A percentile compares a stretch with the other conserved stretches of the same genome.
Evolutionary conservation across 2,797 vertebrate genomes (phyloP).

Genomic region (Dallia pectoralis): DNA sequence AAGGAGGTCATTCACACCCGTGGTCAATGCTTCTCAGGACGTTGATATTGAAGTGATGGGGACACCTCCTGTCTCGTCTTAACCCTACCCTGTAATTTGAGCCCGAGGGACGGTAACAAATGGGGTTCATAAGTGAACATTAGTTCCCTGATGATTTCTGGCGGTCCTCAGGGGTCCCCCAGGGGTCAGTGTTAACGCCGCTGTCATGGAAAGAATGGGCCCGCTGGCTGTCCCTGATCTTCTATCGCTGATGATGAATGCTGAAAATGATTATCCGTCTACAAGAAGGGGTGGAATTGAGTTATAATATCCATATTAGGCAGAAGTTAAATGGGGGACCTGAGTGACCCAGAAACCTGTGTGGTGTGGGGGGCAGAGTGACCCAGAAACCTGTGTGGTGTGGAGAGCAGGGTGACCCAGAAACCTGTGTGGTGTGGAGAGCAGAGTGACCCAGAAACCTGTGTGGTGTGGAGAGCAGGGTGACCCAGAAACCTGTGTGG

Average conservation of each 20-base stretch:
- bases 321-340: neutral
- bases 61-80: conserved; percentile 80
- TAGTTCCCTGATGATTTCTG: conserved; percentile 76
- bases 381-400: neutral
- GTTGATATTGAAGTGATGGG: conserved; percentile 94
- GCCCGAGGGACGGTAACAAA: conserved; percentile 83
- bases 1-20: conserved; percentile 82
- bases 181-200: conserved; percentile 68
- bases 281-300: conserved; percentile 46
- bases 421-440: too few species aligned
- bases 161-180: conserved; percentile 56
- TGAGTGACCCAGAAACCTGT: neutral
- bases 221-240: conserved; percentile 67
- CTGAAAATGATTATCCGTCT: conserved; percentile 59
- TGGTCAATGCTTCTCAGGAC: conserved; percentile 90
- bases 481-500: neutral
- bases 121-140: conserved; percentile 87
- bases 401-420: neutral
- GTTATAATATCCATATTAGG: conserved; percentile 23
- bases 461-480: neutral
- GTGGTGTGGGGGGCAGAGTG: neutral
- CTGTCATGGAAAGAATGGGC: conserved; percentile 61
- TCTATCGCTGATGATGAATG: conserved; percentile 69
- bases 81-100: conserved; percentile 84
- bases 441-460: too few species aligned